Evolutionary conservation across 2,888 invertebrate genomes (phyloP).

Genomic region (Chymomyza caudatula): DNA sequence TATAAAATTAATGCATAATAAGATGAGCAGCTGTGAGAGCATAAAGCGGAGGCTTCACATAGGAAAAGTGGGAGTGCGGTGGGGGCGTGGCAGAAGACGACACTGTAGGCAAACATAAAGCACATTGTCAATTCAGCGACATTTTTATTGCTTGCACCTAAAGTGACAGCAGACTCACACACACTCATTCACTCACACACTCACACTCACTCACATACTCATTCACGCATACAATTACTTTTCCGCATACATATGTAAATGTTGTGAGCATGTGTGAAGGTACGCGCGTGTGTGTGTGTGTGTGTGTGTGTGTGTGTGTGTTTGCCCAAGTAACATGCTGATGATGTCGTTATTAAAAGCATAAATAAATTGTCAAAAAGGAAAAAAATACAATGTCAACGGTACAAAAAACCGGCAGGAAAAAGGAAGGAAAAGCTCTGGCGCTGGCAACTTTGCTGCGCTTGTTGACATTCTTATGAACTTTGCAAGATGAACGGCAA

Average conservation of each 20-base stretch:
- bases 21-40: slow-evolving; percentile 23
- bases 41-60: neutral
- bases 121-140: slow-evolving; percentile 70
- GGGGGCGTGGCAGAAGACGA: neutral
- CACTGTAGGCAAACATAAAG: slow-evolving; percentile 45
- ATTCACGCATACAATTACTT: neutral
- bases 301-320: slow-evolving; percentile 14
- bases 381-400: slow-evolving; percentile 10
- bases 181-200: slow-evolving; percentile 6
- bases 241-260: slow-evolving; percentile 3
- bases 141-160: slow-evolving; percentile 58
- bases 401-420: neutral
- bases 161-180: neutral
- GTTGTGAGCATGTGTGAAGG: slow-evolving; percentile 15
- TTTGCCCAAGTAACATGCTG: slow-evolving; percentile 50
- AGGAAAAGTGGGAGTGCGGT: neutral
- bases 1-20: slow-evolving; percentile 60
- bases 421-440: slow-evolving; percentile 20
- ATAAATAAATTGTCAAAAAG: slow-evolving; percentile 67
- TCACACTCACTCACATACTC: slow-evolving; percentile 4
- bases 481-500: neutral
- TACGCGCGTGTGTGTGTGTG: neutral
- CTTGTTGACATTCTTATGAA: neutral
- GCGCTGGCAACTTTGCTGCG: slow-evolving; percentile 10
- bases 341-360: slow-evolving; percentile 70